A percentile compares a stretch with the other conserved stretches of the same genome.
Conservation (phyloP, 2,888 invertebrate genomes). For the Thyatira batis region DNA sequence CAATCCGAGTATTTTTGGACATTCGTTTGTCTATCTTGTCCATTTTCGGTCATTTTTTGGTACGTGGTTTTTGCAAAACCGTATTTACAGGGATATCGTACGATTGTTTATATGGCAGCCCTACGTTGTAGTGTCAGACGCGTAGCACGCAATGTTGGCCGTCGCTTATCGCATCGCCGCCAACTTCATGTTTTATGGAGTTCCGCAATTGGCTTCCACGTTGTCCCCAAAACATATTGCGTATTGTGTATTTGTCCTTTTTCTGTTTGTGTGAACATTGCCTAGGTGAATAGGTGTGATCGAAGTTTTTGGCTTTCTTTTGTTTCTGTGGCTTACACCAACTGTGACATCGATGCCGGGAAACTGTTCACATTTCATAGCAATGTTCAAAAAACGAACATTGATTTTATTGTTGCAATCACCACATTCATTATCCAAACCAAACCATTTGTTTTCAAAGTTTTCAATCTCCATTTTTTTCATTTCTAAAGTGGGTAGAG, state of each 20-base stretch:
- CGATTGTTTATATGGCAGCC: slow-evolving; percentile 23
- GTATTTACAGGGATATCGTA: not conserved
- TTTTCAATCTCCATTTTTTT: not conserved
- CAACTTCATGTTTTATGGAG: slow-evolving; percentile 59
- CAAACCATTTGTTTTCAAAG: not conserved
- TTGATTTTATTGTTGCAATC: no score
- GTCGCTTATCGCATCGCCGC: slow-evolving; percentile 47
- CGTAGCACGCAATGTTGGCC: slow-evolving; percentile 43
- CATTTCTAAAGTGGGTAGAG: not conserved
- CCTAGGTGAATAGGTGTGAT: not conserved
- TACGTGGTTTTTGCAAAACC: not conserved
- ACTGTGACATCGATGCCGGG: no score
- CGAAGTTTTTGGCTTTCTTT: not conserved
- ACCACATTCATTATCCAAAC: no score
- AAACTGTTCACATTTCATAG: no score
- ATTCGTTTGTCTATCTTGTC: no score
- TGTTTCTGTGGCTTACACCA: not conserved
- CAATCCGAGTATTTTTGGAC: no score
- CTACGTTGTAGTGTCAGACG: slow-evolving; percentile 23
- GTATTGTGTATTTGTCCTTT: slow-evolving; percentile 7
- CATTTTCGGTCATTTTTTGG: not conserved
- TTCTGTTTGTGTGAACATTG: slow-evolving; percentile 1
- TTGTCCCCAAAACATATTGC: slow-evolving; percentile 11
- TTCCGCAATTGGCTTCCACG: slow-evolving; percentile 31
- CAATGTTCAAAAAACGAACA: no score